These are phyloP conservation scores for Flabesymbios commensalis DNA, from an alignment of 2,888 invertebrate genomes.

Conservation along the genomic window DNA sequence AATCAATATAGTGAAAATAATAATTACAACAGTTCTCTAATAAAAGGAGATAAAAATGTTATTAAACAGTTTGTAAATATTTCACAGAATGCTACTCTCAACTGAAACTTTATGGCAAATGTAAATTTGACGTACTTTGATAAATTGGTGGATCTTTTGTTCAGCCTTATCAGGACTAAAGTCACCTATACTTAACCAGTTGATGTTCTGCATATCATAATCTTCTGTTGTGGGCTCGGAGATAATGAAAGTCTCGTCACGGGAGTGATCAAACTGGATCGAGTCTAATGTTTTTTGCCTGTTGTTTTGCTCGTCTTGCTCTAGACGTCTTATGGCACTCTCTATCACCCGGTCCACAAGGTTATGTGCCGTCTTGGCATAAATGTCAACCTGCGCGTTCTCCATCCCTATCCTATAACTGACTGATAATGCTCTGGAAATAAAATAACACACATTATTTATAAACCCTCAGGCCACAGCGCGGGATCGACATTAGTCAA, in stretches of 20 bases:
- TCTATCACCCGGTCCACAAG: slow-evolving; percentile 54
- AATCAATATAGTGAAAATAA: no score
- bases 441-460: no score
- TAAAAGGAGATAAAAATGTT: no score
- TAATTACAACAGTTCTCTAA: no score
- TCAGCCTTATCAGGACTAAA: slow-evolving; percentile 51
- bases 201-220: slow-evolving; percentile 53
- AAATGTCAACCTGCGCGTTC: slow-evolving; percentile 17
- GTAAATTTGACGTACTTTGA: slow-evolving; percentile 43
- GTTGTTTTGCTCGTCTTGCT: slow-evolving; percentile 43
- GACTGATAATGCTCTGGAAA: no score
- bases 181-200: slow-evolving; percentile 56
- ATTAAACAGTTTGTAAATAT: no score
- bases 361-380: slow-evolving; percentile 45
- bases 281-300: slow-evolving; percentile 49
- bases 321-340: slow-evolving; percentile 48
- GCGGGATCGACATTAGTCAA: no score
- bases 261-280: slow-evolving; percentile 35
- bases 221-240: slow-evolving; percentile 36
- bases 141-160: slow-evolving; percentile 56
- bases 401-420: slow-evolving; percentile 5
- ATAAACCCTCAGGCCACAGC: no score
- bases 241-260: background rate
- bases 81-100: background rate
- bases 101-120: background rate